A percentile compares a stretch with the other conserved stretches of the same genome.
Evolutionary conservation across 2,113 vertebrate genomes (phyloP).

Genomic region (Neopipo cinnamomea): DNA sequence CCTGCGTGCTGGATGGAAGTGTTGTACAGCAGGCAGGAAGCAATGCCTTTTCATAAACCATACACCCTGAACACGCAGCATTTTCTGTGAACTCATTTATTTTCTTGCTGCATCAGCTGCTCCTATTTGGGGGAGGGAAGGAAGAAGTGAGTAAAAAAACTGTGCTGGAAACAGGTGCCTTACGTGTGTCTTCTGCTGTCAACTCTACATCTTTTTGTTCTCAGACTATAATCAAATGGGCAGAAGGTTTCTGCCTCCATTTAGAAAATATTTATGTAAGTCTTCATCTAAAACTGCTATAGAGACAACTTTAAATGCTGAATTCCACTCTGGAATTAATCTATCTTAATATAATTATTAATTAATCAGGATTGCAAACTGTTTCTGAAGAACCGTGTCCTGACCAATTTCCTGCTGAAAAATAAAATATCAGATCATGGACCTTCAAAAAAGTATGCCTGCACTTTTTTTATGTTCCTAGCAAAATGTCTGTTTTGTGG

Average conservation of each 20-base stretch:
- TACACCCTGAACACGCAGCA: not conserved
- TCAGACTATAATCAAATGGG: not conserved
- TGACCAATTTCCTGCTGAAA: not conserved
- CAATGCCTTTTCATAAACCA: not conserved
- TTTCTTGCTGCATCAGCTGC: not conserved
- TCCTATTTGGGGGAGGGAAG: not conserved
- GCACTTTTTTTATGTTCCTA: not conserved
- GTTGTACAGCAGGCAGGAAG: not conserved
- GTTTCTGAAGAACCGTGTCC: not conserved
- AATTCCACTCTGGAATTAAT: not conserved
- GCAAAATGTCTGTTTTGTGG: not conserved
- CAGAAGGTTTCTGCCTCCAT: not conserved
- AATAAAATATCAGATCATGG: not conserved
- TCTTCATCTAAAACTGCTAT: not conserved
- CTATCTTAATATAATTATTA: not conserved
- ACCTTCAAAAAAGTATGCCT: not conserved
- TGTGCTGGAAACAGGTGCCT: not conserved
- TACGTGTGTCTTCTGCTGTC: not conserved
- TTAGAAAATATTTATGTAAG: not conserved
- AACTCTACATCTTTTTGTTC: not conserved
- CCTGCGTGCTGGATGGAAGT: not conserved
- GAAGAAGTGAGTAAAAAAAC: not conserved
- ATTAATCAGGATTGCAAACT: not conserved
- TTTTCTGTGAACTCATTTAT: not conserved
- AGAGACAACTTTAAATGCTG: not conserved